A percentile compares a stretch with the other conserved stretches of the same genome.
phyloP scores from a whole-genome alignment of 2,113 vertebrate genomes.

The Nothobranchius furzeri region DNA sequence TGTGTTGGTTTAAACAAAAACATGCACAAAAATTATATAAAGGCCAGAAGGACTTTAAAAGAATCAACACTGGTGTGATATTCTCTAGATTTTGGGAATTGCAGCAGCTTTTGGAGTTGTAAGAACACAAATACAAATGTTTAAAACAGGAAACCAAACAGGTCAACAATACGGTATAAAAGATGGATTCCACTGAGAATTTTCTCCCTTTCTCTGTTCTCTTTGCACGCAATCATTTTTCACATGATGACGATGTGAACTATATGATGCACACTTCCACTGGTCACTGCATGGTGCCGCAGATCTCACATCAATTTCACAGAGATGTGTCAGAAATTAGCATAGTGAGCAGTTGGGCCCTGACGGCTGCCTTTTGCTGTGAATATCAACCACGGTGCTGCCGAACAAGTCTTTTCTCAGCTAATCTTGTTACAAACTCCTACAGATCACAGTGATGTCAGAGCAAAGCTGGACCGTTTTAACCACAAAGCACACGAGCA shows the following conservation, averaged over 20 bases:
- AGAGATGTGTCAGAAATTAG: constrained; percentile 71
- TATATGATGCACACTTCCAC: constrained; percentile 56
- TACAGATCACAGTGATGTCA: constrained; percentile 68
- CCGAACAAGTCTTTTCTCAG: constrained; percentile 69
- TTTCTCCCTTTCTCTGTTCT: not conserved
- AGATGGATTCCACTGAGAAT: not conserved
- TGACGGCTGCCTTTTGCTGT: constrained; percentile 77
- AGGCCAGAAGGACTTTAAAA: too few species aligned
- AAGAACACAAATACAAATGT: too few species aligned
- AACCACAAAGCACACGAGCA: not conserved
- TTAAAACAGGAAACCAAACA: too few species aligned
- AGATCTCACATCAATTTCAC: constrained; percentile 48
- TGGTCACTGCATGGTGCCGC: constrained; percentile 57
- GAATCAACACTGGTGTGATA: too few species aligned
- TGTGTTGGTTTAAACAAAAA: too few species aligned
- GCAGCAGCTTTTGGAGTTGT: too few species aligned
- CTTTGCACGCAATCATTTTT: not conserved
- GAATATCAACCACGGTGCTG: constrained; percentile 76
- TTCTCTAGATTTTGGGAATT: too few species aligned
- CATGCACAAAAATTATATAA: too few species aligned
- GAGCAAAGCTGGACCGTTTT: constrained; percentile 43
- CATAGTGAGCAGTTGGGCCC: constrained; percentile 76
- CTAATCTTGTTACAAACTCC: constrained; percentile 69
- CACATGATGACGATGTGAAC: constrained; percentile 23
- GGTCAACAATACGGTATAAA: too few species aligned